phyloP scores from a whole-genome alignment of 2,113 vertebrate species.

The Brachypodius melanocephalos region DNA sequence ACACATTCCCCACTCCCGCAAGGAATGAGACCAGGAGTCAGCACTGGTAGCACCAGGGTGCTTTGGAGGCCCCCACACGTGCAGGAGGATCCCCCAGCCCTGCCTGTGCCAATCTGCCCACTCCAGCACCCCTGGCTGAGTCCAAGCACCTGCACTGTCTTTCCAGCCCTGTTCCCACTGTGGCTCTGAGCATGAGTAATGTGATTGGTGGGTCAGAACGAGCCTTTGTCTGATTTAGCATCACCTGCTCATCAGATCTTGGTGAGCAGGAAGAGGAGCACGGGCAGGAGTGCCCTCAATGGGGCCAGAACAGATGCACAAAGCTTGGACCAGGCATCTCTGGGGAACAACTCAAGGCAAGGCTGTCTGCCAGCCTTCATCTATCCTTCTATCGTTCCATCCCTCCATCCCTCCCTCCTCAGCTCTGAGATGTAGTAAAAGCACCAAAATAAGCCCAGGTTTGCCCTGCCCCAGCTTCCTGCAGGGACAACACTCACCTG shows the following conservation, averaged over 20 bases:
- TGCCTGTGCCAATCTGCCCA: not conserved
- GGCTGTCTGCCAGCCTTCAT: not conserved
- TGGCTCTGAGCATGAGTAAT: not conserved
- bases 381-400: not conserved
- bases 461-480: not conserved
- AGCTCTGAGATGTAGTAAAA: not conserved
- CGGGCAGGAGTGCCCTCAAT: rapidly evolving
- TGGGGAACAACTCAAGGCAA: rapidly evolving
- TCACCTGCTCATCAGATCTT: not conserved
- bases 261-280: not conserved
- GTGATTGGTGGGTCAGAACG: rapidly evolving
- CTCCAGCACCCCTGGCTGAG: rapidly evolving
- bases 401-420: not conserved
- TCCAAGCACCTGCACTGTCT: not conserved
- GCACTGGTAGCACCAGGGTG: not conserved
- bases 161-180: not conserved
- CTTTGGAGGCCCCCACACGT: rapidly evolving
- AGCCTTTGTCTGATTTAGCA: not conserved
- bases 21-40: not conserved
- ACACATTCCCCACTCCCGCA: rapidly evolving
- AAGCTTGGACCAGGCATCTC: not conserved
- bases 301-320: not conserved
- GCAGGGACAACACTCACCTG: not conserved
- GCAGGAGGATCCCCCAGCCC: not conserved
- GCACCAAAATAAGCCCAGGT: not conserved